Evolutionary conservation across 2,888 invertebrate genomes (phyloP), one percentile per base, ranked within the genome.

Genomic region (Gisinianus flammeolus): DNA sequence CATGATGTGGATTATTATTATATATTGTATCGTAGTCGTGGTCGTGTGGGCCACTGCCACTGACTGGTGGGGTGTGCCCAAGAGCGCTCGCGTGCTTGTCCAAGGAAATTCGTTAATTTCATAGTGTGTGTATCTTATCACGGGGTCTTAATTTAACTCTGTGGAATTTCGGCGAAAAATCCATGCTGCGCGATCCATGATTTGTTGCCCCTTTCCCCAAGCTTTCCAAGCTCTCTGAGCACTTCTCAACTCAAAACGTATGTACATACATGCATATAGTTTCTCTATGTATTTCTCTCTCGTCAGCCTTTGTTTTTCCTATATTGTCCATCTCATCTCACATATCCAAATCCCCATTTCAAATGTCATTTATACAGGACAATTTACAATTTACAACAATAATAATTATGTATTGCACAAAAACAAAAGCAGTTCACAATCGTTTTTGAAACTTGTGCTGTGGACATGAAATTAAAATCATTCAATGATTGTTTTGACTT

Each of bases 51-150:
- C n/a, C n/a, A n/a, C n/a, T n/a, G n/a, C n/a, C n/a, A n/a, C n/a
- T n/a, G n/a, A n/a, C n/a, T n/a, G 67, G 22, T 58, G 67, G 67
- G 67, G 67, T 67, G 67, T 67, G 67, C 22, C 67, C 16, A 16
- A 28, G 56, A 19, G 30, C 16, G 64, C 16, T 67, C 28, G 67
- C 67, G 67, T 67, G 67, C 67, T 33, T 67, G 67, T 67, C 35
- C 67, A 30, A 67, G 67, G 67, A 67, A 67, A 67, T 67, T 67
- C 67, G 67, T 67, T 67, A 67, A 67, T 67, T 67, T 67, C 67
- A 67, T 28, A 67, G 67, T 58, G 26, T 58, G 67, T 67, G 35
- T 67, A 67, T 67, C 31, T 67, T 67, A 67, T 33, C 67, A 44
- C n/a, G 62, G 64, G 67, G 67, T 67, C 67, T 67, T 67, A 67